Base-by-base conservation (phyloP, 2,113 vertebrate genomes). In the Telmatochromis brichardi region DNA sequence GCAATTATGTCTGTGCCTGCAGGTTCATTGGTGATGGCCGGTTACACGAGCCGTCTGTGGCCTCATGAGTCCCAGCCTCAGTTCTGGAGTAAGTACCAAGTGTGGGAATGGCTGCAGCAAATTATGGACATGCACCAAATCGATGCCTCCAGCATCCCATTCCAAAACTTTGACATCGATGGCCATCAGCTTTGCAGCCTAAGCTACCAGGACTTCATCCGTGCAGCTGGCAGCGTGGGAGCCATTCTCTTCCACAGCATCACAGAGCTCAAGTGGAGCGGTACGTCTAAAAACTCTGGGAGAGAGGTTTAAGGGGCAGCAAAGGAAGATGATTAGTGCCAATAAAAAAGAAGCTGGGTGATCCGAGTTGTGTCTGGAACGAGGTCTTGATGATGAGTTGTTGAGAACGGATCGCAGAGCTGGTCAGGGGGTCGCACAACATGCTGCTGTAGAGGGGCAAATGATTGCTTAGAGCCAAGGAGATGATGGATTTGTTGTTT, bases 31-130 rank as follows among this genome's bases (percentile, higher is more conserved):
- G 60, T 94, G 86, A 93, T 94, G 83, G 80, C 95, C 3, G 90
- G 96, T 42, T 98, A 98, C 84, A 94, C 97, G 13, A 96, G 97
- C 93, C 96, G 96, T 14, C 96, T 98, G 92, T 99, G 98, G 98
- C 92, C 98, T 0, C 97, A 97, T 58, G 97, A 97, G 15, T 90
- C 97, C 81, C 98, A 98, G 54, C 99, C 99, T 0, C 98, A 99
- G 88, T 98, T 97, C 93, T 99, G 99, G 99, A 98, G 95, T 81
- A 99, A 99, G 83, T 98, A 96, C 93, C 99, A 99, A 95, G 98
- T 99, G 87, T 99, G 99, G 99, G 98, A 99, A 53, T 99, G 99
- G 99, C 97, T 99, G 91, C 99, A 99, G 88, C 98, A 99, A 90
- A 96, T 98, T 9, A 96, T 99, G 96, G 99, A 99, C 93, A 96